Conservation (phyloP, 2,888 invertebrate species). For the Serripes groenlandicus region DNA sequence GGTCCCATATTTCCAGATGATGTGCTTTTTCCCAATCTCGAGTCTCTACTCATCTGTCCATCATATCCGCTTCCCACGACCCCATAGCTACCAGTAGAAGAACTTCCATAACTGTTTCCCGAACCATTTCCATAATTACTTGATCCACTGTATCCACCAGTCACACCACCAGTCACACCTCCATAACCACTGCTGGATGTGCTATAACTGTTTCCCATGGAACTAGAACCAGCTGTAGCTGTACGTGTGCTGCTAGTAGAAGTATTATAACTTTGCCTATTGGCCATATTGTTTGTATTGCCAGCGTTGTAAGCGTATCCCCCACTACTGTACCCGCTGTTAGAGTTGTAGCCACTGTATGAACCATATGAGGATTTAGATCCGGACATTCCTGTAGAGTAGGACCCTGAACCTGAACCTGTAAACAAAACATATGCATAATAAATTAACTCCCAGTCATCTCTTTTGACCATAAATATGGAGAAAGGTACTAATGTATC, state of each 20-base stretch:
- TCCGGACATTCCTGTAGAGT: constrained; percentile 10
- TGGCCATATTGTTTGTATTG: neutral
- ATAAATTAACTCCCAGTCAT: too few species aligned
- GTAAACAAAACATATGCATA: too few species aligned
- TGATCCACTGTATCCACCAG: constrained; percentile 14
- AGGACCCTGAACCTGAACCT: constrained; percentile 16
- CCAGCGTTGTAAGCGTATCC: neutral
- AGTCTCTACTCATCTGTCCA: neutral
- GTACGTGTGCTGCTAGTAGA: neutral
- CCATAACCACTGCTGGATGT: neutral
- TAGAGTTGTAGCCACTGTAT: constrained; percentile 30
- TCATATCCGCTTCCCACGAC: constrained; percentile 1
- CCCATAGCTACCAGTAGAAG: neutral
- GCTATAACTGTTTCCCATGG: neutral
- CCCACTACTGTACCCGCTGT: neutral
- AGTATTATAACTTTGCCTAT: neutral
- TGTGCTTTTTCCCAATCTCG: neutral
- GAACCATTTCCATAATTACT: neutral
- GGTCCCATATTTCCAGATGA: constrained; percentile 35
- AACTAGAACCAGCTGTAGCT: neutral
- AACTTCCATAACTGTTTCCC: neutral
- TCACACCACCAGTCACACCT: neutral
- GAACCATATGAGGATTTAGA: constrained; percentile 34
- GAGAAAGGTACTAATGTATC: too few species aligned
- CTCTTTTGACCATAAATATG: too few species aligned